Conservation (phyloP, 2,888 invertebrate species). For the Luffia ferchaultella region DNA sequence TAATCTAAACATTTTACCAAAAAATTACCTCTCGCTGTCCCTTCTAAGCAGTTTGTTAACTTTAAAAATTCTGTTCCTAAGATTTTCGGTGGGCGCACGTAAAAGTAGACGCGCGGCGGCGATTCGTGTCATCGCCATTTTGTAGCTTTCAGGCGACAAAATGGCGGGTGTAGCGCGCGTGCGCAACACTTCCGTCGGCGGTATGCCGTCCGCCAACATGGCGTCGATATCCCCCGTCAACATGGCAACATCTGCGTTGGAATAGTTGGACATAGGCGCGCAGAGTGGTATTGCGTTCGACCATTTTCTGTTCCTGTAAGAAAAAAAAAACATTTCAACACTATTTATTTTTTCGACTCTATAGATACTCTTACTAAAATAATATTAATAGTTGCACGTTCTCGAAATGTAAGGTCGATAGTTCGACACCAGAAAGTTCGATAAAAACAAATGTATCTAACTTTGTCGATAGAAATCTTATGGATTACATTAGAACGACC, state of each 20-base stretch:
- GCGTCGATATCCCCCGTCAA: slow-evolving; percentile 52
- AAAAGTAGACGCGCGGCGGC: slow-evolving; percentile 39
- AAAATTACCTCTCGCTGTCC: slow-evolving; percentile 51
- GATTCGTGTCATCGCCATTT: slow-evolving; percentile 47
- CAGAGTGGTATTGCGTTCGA: slow-evolving; percentile 86
- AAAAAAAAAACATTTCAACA: background rate
- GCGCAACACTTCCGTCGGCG: slow-evolving; percentile 37
- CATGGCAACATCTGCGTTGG: slow-evolving; percentile 43
- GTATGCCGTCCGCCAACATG: slow-evolving; percentile 44
- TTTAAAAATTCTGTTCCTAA: slow-evolving; percentile 47
- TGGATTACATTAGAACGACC: no score
- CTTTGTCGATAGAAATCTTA: no score
- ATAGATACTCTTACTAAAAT: background rate
- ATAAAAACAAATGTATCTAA: no score
- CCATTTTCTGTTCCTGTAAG: slow-evolving; percentile 81
- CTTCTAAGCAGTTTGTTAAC: slow-evolving; percentile 46
- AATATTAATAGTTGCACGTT: background rate
- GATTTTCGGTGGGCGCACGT: slow-evolving; percentile 42
- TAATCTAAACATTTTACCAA: no score
- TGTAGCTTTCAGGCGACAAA: slow-evolving; percentile 48
- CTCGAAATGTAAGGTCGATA: background rate
- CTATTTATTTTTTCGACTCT: background rate
- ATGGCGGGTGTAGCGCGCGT: slow-evolving; percentile 52
- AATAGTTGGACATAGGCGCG: slow-evolving; percentile 47
- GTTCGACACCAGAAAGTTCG: no score